Evolutionary conservation across 1,140 invertebrate species (phyloP), one percentile per base, ranked within the genome.

Genomic region (Phthorimaea operculella): DNA sequence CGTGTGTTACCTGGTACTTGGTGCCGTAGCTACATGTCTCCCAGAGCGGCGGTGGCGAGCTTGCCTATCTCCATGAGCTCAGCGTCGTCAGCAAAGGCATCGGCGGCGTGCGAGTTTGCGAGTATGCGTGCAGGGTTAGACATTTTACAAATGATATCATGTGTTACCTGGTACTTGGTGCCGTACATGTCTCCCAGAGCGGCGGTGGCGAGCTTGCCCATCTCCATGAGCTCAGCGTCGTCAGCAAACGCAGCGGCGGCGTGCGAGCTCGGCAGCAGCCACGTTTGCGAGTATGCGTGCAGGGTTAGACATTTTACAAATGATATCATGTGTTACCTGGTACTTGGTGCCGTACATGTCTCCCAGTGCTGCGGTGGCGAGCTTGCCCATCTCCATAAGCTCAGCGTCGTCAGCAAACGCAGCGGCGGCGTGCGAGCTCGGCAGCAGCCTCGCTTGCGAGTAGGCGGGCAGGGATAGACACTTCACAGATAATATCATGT

Each of bases 251-350:
- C 86, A 0, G 78, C 62, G 0, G 55, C 71, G 0, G 87, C 86
- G 60, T 90, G 87, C 1, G 90, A 90, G 59, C 90, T 92, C 0
- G 93, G 92, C 55, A 92, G 85, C 50, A 94, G 79, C 70, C 93
- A 87, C 36, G 92, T n/a, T n/a, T n/a, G n/a, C n/a, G n/a, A n/a
- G n/a, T 94, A 96, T 12, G 93, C 92, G 69, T 97, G 94, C 58
- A 96, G 87, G 0, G 90, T 89, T 18, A 96, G 79, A 69, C 92
- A 96, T 61, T n/a, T n/a, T n/a, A n/a, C n/a, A n/a, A n/a, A n/a
- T n/a, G n/a, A n/a, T 87, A 56, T 44, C 84, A 84, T 68, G 79
- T 0, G 88, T 86, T 21, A 90, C 80, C 71, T 81, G 78, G 58
- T 91, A 93, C 45, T 85, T 74, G 0, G 91, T 92, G 52, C 90